Percentiles rank a stretch among this genome's conserved stretches.
Evolutionary conservation across 2,888 invertebrate species (phyloP).

Genomic region (Hemistola chrysoprasaria): DNA sequence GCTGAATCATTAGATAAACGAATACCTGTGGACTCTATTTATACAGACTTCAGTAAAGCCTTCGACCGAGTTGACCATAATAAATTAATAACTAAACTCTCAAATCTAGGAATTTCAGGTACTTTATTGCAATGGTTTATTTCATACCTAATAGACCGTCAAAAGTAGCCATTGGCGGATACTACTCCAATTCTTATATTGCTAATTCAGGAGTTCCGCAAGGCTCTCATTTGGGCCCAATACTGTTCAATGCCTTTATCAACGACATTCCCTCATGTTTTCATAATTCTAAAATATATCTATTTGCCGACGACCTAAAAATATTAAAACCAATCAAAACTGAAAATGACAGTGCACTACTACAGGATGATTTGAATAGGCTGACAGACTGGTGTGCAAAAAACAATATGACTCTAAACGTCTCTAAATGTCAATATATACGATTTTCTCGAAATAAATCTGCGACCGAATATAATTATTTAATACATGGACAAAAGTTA

Average conservation of each 20-base stretch:
- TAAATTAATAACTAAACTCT: neutral
- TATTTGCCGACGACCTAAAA: slow-evolving; percentile 1
- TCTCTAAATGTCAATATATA: neutral
- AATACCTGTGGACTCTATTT: neutral
- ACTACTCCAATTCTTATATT: neutral
- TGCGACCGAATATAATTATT: neutral
- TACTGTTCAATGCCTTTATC: no score
- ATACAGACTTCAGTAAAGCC: slow-evolving; percentile 3
- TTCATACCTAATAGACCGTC: slow-evolving; percentile 1
- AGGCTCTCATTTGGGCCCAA: neutral
- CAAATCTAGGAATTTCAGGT: neutral
- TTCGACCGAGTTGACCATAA: slow-evolving; percentile 1
- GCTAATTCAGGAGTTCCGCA: neutral
- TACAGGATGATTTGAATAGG: neutral
- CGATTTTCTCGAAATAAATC: slow-evolving; percentile 1
- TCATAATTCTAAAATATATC: neutral
- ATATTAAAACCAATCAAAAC: neutral
- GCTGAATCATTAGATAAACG: neutral
- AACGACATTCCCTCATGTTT: no score
- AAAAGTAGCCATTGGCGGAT: neutral
- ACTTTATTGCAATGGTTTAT: neutral
- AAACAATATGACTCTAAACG: slow-evolving; percentile 1
- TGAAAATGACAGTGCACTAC: neutral
- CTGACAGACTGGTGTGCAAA: neutral
- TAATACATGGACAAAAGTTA: neutral